Evolutionary conservation across 2,113 vertebrate genomes (phyloP), one percentile per base, ranked within the genome.

Genomic region (Prolemur simus): DNA sequence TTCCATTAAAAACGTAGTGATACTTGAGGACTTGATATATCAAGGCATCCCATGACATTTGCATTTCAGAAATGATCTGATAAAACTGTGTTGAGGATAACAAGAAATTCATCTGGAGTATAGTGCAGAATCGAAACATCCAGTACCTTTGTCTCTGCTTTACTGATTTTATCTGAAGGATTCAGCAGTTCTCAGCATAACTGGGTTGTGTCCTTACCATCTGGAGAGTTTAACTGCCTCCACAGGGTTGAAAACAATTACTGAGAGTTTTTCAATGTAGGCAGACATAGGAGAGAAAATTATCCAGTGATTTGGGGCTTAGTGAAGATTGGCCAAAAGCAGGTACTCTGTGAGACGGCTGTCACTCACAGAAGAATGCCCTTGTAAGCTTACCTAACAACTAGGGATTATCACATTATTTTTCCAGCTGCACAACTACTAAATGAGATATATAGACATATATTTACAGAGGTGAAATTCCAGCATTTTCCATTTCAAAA

Each of bases 301-400:
- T 94, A 77, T 29, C 34, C 69, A 83, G 91, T 87, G 58, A 97
- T 97, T 95, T 89, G 60, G n/a, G 60, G 47, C 74, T 97, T 95
- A 87, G 60, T 66, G 39, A 86, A 87, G 39, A 89, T n/a, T 95
- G 52, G 45, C 32, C 23, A 95, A 94, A 91, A 29, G 27, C 37
- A 71, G 8, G 68, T 89, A 29, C 47, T 87, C 84, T 73, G 66
- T 83, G 66, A 66, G 66, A 92, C 23, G 77, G 34, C 39, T 78
- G 34, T 56, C 78, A 91, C 54, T 73, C 66, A 82, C 58, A 82
- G 80, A 94, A 82, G 69, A 87, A 95, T 95, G 49, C 21, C 87
- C 63, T 81, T 96, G 32, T 93, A 85, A 91, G 42, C 17, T 78
- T 87, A 84, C 13, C n/a, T 88, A 96, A 91, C n/a, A 87, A 88